Evolutionary conservation across 2,888 invertebrate genomes (phyloP).

Genomic region (Stratiomys singularior): DNA sequence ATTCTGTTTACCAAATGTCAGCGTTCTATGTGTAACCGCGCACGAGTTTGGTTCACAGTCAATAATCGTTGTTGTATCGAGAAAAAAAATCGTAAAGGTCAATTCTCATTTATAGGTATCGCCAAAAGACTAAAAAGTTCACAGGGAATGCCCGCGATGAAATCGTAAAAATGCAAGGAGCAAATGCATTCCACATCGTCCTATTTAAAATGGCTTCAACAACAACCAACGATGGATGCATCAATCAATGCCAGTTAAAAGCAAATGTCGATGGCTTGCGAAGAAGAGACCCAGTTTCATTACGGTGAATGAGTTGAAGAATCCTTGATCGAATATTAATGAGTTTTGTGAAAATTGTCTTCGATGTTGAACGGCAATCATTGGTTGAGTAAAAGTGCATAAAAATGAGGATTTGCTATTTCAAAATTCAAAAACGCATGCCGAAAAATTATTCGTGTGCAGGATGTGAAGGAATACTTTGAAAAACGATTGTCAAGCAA

Average conservation of each 20-base stretch:
- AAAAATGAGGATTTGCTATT: neutral
- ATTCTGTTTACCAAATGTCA: neutral
- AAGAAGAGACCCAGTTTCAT: neutral
- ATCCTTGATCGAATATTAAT: conserved; percentile 2
- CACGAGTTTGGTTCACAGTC: neutral
- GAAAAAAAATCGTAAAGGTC: neutral
- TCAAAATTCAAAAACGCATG: no score
- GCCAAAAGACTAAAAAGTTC: neutral
- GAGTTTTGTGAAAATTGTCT: neutral
- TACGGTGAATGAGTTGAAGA: neutral
- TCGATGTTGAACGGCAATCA: neutral
- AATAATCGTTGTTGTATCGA: neutral
- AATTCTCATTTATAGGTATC: neutral
- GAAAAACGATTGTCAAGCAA: no score
- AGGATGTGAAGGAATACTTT: no score
- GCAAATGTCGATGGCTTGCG: neutral
- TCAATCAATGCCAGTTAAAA: conserved; percentile 1
- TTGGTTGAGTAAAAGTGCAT: neutral
- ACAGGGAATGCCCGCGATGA: neutral
- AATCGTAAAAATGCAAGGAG: neutral
- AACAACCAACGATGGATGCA: neutral
- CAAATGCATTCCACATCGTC: neutral
- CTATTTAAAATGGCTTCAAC: neutral
- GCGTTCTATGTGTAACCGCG: neutral
- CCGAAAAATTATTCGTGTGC: no score